Evolutionary conservation across 53 echinoderm and acorn worm genomes (phyloP), one percentile per base, ranked within the genome.

Genomic region (Echinarachnius parma): DNA sequence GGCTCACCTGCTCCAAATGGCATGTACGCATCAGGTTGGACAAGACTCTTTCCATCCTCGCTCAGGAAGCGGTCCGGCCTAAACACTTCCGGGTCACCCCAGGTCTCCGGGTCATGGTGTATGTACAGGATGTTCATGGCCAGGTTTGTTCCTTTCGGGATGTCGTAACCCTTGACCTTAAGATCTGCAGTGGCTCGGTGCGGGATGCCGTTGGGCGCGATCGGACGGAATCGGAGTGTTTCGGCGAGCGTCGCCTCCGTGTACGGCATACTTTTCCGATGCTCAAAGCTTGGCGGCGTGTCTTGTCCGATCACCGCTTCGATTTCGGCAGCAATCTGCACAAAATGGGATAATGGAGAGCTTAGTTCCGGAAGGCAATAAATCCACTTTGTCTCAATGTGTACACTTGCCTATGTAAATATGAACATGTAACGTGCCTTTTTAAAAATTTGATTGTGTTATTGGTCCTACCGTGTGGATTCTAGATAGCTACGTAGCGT

Each of bases 1-100:
- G n/a, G n/a, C 68, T 68, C 52, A 68, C 68, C 68, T 21, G 27
- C 68, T 9, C 68, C 68, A 33, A 68, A 68, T 18, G 68, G 68
- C 52, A 68, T 49, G 13, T 68, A 68, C 3, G 68, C 68, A 11
- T 68, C 68, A n/a, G 48, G 49, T 24, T 68, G 48, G 4, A 68
- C 25, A 1, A 68, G 20, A 2, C 19, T 0, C 52, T 50, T 68
- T 11, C 68, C 68, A 19, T 68, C 68, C 52, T 68, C 68, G 10
- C 49, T 16, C 72, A 82, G 31, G 35, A 82, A 82, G 18, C 82
- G 54, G 33, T 82, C 82, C 9, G 82, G 82, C 30, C 75, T 46
- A 32, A 75, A 82, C 11, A 63, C 53, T 18, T 63, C 36, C 5
- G 82, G 82, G 37, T 82, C 64, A 36, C 75, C 47, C 82, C 82